Conservation (phyloP, 2,888 invertebrate genomes). For the Aporophyla nigra region DNA sequence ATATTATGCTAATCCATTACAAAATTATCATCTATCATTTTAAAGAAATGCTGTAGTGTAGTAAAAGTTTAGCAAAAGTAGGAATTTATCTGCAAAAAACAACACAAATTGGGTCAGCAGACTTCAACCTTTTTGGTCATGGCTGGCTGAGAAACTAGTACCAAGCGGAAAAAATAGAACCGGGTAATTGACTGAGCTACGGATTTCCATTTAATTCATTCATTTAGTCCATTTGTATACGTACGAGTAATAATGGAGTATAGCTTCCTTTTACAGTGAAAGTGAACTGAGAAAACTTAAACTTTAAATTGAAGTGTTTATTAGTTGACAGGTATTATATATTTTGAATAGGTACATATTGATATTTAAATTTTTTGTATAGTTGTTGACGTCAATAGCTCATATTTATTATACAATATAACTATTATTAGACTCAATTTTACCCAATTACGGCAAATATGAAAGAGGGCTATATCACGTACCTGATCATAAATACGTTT, state of each 20-base stretch:
- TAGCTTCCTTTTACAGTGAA: constrained; percentile 30
- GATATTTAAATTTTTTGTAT: not conserved
- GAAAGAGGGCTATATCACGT: not conserved
- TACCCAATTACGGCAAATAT: not conserved
- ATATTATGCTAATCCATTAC: not conserved
- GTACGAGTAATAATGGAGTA: constrained; percentile 1
- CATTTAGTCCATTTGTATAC: constrained; percentile 10
- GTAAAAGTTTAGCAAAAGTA: constrained; percentile 1
- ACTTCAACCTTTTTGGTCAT: constrained; percentile 16
- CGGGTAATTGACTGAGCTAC: constrained; percentile 46
- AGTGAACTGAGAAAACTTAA: constrained; percentile 15
- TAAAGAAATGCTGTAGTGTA: too few relatives aligned
- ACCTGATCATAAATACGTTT: not conserved
- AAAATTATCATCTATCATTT: not conserved
- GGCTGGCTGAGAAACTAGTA: constrained; percentile 25
- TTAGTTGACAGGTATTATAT: not conserved
- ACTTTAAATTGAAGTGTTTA: constrained; percentile 1
- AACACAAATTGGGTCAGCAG: constrained; percentile 31
- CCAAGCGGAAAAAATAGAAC: constrained; percentile 21
- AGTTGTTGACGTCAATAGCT: not conserved
- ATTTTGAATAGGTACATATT: constrained; percentile 15
- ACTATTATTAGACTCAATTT: not conserved
- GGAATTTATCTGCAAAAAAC: constrained; percentile 3
- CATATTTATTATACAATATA: not conserved
- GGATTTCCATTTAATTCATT: constrained; percentile 48